Conservation (phyloP, 2,113 vertebrate genomes). For the Seriola aureovittata region DNA sequence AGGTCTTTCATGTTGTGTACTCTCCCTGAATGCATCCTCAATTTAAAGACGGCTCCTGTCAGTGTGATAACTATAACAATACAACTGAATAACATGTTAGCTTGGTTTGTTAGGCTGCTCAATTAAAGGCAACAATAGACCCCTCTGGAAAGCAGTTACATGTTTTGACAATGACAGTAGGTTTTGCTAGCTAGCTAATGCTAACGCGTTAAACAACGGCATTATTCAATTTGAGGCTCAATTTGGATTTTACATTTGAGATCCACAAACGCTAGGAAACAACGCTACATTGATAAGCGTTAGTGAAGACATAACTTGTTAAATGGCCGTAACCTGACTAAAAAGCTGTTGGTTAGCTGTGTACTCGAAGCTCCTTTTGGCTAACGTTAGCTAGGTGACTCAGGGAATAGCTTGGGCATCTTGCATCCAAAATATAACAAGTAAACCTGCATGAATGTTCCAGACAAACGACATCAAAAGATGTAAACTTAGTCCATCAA, state of each 20-base stretch:
- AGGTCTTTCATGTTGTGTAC: background rate
- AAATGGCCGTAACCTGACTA: background rate
- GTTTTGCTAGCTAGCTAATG: conserved; percentile 44
- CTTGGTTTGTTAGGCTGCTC: background rate
- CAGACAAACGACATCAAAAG: background rate
- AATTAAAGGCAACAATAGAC: background rate
- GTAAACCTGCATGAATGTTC: background rate
- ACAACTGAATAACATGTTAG: background rate
- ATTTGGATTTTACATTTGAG: fast-evolving
- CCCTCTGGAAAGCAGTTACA: background rate
- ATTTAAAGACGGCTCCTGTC: background rate
- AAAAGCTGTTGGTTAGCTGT: conserved; percentile 2
- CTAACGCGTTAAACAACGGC: conserved; percentile 18
- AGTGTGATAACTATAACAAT: background rate
- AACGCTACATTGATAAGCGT: fast-evolving
- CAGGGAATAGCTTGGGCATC: conserved; percentile 46
- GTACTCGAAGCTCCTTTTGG: background rate
- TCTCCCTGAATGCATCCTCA: background rate
- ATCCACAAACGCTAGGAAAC: background rate
- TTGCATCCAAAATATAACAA: background rate
- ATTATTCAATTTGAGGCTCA: background rate
- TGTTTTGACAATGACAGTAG: conserved; percentile 24
- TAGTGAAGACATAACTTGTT: background rate
- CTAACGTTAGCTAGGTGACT: conserved; percentile 71
- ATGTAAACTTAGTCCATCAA: fast-evolving